Conservation (phyloP, 1,140 invertebrate species). For the Platyura marginata region DNA sequence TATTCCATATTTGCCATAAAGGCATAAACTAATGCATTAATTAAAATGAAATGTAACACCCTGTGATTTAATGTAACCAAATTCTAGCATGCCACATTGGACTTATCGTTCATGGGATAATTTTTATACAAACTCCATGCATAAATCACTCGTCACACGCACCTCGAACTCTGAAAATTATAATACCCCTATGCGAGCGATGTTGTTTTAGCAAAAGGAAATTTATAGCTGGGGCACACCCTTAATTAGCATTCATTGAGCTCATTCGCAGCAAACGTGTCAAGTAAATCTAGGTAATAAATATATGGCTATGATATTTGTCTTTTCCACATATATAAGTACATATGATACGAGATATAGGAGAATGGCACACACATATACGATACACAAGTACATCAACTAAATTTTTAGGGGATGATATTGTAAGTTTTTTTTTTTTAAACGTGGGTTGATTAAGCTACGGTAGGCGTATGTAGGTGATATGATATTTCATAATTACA, state of each 20-base stretch:
- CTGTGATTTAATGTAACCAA: not conserved
- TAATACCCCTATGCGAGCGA: too few species aligned
- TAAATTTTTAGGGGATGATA: too few species aligned
- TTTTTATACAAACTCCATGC: not conserved
- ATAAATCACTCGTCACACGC: not conserved
- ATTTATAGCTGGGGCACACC: not conserved
- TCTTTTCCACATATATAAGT: not conserved
- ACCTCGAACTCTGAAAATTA: not conserved
- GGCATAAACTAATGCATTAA: too few species aligned
- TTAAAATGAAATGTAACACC: not conserved
- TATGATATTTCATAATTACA: too few species aligned
- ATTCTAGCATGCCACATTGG: not conserved
- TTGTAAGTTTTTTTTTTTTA: too few species aligned
- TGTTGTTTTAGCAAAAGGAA: not conserved
- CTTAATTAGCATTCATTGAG: not conserved
- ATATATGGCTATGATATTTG: not conserved
- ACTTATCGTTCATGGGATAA: not conserved
- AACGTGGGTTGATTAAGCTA: too few species aligned
- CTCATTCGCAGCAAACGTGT: not conserved
- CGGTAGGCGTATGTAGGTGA: too few species aligned
- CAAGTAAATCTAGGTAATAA: not conserved
- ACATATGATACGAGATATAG: not conserved
- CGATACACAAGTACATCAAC: too few species aligned
- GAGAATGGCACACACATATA: too few species aligned
- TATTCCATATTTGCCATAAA: too few species aligned